Percentiles rank a stretch among this genome's conserved stretches.
These are phyloP conservation scores for Bhutanitis thaidina DNA, from an alignment of 2,888 invertebrate species.

Conservation along the genomic window DNA sequence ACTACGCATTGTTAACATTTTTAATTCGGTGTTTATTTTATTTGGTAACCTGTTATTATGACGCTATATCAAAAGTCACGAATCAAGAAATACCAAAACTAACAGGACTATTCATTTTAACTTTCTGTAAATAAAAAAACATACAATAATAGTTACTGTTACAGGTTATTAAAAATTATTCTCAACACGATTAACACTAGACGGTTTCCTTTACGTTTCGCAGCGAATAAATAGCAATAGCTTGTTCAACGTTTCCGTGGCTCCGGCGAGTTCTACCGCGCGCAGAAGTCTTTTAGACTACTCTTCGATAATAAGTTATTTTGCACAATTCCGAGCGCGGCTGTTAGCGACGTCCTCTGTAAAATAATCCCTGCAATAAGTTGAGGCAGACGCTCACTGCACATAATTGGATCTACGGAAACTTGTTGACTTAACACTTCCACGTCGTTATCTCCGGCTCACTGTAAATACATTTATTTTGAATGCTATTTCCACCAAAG, in stretches of 20 bases:
- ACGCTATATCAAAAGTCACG: too few relatives aligned
- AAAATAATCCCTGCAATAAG: conserved; percentile 8
- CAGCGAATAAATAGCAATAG: neutral
- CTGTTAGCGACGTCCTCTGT: neutral
- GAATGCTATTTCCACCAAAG: neutral
- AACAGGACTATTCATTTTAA: too few relatives aligned
- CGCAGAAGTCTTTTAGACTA: neutral
- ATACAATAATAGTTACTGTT: too few relatives aligned
- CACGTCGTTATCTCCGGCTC: neutral
- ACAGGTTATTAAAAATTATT: too few relatives aligned
- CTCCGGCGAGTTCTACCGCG: neutral
- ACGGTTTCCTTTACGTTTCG: too few relatives aligned
- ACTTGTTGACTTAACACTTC: conserved; percentile 10
- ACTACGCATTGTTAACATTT: too few relatives aligned
- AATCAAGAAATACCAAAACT: too few relatives aligned
- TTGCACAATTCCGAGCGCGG: neutral
- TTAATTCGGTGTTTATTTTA: too few relatives aligned
- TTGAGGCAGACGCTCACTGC: neutral
- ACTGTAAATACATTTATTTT: conserved; percentile 2
- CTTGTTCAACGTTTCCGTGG: neutral
- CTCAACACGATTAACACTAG: too few relatives aligned
- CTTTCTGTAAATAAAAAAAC: too few relatives aligned
- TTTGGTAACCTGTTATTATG: too few relatives aligned
- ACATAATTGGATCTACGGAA: conserved; percentile 12
- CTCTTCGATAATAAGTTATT: neutral